Evolutionary conservation across 1,140 invertebrate species (phyloP).

Genomic region (Cheumatopsyche charites): DNA sequence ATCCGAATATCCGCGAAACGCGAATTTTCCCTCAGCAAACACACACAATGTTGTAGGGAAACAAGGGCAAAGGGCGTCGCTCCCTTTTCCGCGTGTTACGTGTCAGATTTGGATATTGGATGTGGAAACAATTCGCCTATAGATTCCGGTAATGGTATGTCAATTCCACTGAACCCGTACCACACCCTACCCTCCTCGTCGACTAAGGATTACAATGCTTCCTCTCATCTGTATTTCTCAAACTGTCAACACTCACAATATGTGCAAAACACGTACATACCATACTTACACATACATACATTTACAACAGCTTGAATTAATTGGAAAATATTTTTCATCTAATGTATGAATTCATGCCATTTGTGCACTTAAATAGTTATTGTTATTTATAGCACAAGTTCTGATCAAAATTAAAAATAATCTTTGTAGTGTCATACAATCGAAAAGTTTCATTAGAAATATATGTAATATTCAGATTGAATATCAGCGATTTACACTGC

Average conservation of each 20-base stretch:
- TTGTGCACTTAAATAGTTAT: too few species aligned
- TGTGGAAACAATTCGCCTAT: slow-evolving; percentile 39
- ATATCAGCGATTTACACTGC: too few species aligned
- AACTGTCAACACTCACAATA: slow-evolving; percentile 9
- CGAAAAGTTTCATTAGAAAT: too few species aligned
- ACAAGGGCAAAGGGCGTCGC: not conserved
- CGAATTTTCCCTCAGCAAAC: not conserved
- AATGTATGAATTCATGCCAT: too few species aligned
- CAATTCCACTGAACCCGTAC: slow-evolving; percentile 31
- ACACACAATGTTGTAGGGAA: not conserved
- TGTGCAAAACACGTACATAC: not conserved
- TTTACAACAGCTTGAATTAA: too few species aligned
- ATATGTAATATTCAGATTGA: too few species aligned
- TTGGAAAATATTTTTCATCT: too few species aligned
- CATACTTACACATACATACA: too few species aligned
- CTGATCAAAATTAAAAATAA: too few species aligned
- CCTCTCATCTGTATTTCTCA: not conserved
- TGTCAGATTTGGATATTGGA: slow-evolving; percentile 45
- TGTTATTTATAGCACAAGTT: too few species aligned
- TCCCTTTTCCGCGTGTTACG: slow-evolving; percentile 18
- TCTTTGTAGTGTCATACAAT: too few species aligned
- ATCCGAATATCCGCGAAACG: slow-evolving; percentile 16
- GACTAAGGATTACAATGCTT: not conserved
- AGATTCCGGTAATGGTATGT: slow-evolving; percentile 34
- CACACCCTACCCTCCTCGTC: not conserved